Evolutionary conservation across 1,140 invertebrate species (phyloP).

Genomic region (Listronotus oregonensis): DNA sequence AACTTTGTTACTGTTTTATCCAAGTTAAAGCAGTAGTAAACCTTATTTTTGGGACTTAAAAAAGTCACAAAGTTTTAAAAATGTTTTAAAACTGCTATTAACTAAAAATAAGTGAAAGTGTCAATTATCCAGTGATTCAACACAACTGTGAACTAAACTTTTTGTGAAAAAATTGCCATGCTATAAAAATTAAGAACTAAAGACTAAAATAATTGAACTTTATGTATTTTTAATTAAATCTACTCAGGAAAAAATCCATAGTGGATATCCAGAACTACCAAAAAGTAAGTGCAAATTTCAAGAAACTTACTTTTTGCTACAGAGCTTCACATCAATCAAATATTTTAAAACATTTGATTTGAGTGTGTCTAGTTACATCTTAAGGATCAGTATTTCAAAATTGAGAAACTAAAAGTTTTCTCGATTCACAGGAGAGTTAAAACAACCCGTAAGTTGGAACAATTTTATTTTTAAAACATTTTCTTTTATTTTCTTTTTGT

Average conservation of each 20-base stretch:
- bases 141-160: too few relatives aligned
- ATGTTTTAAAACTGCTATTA: too few relatives aligned
- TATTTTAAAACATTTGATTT: constrained; percentile 11
- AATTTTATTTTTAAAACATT: constrained; percentile 33
- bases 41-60: too few relatives aligned
- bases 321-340: constrained; percentile 6
- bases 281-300: constrained; percentile 20
- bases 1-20: too few relatives aligned
- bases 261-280: constrained; percentile 22
- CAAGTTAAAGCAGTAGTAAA: too few relatives aligned
- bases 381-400: constrained; percentile 25
- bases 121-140: too few relatives aligned
- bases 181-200: too few relatives aligned
- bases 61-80: too few relatives aligned
- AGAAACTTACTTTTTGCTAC: constrained; percentile 5
- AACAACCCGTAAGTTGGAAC: constrained; percentile 27
- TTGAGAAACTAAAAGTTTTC: constrained; percentile 37
- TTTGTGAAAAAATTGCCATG: too few relatives aligned
- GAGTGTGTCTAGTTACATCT: constrained; percentile 10
- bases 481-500: constrained; percentile 17
- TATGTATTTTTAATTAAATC: constrained; percentile 26
- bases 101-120: too few relatives aligned
- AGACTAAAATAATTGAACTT: neutral
- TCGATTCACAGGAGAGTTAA: constrained; percentile 24
- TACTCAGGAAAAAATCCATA: constrained; percentile 35